Base-by-base conservation (phyloP, 2,888 invertebrate species). In the Drosophila suboccidentalis region DNA sequence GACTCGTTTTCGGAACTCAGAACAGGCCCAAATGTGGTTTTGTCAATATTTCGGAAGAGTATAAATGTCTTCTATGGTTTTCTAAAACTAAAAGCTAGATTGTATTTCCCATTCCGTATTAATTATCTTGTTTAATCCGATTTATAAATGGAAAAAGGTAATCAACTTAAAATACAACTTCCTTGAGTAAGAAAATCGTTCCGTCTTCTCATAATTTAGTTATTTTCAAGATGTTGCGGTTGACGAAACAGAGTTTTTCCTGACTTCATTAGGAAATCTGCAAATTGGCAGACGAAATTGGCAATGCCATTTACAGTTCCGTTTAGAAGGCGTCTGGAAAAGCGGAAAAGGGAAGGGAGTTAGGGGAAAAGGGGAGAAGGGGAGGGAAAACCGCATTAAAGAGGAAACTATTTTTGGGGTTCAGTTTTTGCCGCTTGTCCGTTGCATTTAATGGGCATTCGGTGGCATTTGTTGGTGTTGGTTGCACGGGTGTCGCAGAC, bases 281-380 rank as follows among this genome's bases (percentile, higher is more conserved):
- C 63, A 60, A 78, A 68, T 72, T 59, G 70, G 67, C 80, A 63
- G 62, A 61, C 69, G 39, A 75, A 84, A 82, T 77, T 70, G 66
- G 41, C 65, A 60, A 22, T 68, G 69, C 68, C 75, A 87, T 85
- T 79, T 64, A 67, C 67, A 88, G 88, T 82, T 85, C 74, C 86
- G 86, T 82, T 87, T 68, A 46, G 57, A 65, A 41, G 75, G 32
- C 39, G 58, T 39, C 66, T 62, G 80, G 55, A 67, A 49, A 61
- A 22, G 3, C 4, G 32, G 29, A 59, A 17, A 19, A 49, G n/a
- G 26, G 53, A 49, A 10, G 6, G n/a, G n/a, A n/a, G n/a, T n/a
- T n/a, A n/a, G n/a, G n/a, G 32, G 29, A 59, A 17, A 19, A 49
- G n/a, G 26, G 53, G 53, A 10, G 6, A 10, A 11, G 19, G n/a